These are phyloP conservation scores for Chionodraco myersi DNA, from an alignment of 2,113 vertebrate genomes.

Conservation along the genomic window DNA sequence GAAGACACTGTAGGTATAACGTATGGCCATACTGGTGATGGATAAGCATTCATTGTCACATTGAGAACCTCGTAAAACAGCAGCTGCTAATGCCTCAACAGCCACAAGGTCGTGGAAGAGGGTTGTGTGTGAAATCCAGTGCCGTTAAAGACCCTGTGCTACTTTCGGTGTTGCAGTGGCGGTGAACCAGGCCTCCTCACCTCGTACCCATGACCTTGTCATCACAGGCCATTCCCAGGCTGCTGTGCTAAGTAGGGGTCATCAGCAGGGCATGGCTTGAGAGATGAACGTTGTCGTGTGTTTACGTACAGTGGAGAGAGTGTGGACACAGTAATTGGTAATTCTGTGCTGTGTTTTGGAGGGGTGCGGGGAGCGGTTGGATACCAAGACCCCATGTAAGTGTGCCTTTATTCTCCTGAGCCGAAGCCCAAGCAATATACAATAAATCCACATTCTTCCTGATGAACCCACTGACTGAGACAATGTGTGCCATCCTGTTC, in stretches of 20 bases:
- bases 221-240: constrained; percentile 46
- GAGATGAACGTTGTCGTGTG: constrained; percentile 50
- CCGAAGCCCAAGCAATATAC: constrained; percentile 11
- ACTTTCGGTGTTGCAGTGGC: constrained; percentile 30
- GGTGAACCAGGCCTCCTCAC: constrained; percentile 33
- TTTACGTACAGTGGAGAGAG: constrained; percentile 30
- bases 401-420: constrained; percentile 52
- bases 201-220: constrained; percentile 66
- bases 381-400: constrained; percentile 62
- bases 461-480: constrained; percentile 68
- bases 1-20: constrained; percentile 22
- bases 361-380: constrained; percentile 6
- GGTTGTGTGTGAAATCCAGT: constrained; percentile 64
- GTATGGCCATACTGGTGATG: constrained; percentile 38
- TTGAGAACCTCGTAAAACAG: constrained; percentile 69
- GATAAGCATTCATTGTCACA: constrained; percentile 64
- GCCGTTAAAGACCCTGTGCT: constrained; percentile 65
- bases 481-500: constrained; percentile 52
- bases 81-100: constrained; percentile 74
- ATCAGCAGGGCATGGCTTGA: constrained; percentile 32
- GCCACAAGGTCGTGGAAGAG: constrained; percentile 54
- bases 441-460: constrained; percentile 66
- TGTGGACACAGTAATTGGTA: constrained; percentile 37
- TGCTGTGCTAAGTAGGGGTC: constrained; percentile 71
- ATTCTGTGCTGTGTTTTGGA: constrained; percentile 31